phyloP scores from a whole-genome alignment of 2,888 invertebrate genomes.

The Therioaphis trifolii region DNA sequence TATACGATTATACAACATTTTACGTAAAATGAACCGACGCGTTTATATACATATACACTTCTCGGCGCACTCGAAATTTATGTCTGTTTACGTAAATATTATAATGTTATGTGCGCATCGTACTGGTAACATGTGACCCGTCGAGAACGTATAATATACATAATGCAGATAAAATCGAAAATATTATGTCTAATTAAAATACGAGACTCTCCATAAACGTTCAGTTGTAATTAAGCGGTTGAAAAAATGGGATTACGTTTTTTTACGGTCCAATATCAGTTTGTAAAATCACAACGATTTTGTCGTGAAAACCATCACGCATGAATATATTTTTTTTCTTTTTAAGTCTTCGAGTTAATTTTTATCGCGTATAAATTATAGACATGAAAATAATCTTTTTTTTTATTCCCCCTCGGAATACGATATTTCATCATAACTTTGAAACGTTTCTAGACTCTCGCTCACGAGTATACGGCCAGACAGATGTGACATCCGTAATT shows the following conservation, averaged over 20 bases:
- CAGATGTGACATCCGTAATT: constrained; percentile 41
- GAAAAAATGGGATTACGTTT: background rate
- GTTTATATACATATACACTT: background rate
- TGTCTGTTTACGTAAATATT: background rate
- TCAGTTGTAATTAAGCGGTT: background rate
- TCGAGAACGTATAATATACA: background rate
- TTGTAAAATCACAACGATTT: background rate
- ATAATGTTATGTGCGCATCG: background rate
- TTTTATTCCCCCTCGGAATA: constrained; percentile 3
- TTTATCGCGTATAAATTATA: background rate
- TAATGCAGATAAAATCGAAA: constrained; percentile 9
- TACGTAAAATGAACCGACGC: no score
- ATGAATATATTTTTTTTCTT: no score
- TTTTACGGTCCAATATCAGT: background rate
- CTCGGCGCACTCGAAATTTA: background rate
- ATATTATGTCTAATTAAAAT: background rate
- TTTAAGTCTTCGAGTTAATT: constrained; percentile 4
- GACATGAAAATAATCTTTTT: constrained; percentile 6
- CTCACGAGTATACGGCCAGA: constrained; percentile 12
- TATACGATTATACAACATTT: no score
- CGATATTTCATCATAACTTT: constrained; percentile 6
- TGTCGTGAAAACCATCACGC: background rate
- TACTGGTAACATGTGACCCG: background rate
- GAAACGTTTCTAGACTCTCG: background rate
- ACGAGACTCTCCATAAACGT: background rate